Conservation (phyloP, 2,888 invertebrate species). For the Metellina segmentata region DNA sequence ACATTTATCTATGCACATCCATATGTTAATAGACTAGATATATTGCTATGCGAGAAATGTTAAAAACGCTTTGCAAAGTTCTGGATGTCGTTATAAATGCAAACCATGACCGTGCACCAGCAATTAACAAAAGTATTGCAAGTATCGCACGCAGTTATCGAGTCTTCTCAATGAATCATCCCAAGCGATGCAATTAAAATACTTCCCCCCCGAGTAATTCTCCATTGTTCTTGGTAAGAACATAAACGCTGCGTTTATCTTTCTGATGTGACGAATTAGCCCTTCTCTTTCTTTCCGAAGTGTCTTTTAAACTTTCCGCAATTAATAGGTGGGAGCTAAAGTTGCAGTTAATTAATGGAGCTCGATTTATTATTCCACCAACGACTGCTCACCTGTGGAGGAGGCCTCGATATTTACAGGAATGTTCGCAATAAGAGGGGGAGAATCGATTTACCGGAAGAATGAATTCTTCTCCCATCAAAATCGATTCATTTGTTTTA, state of each 20-base stretch:
- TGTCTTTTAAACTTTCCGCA: constrained; percentile 28
- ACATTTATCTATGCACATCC: too few species aligned
- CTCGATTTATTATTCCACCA: not conserved
- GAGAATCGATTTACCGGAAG: not conserved
- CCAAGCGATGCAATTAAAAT: constrained; percentile 59
- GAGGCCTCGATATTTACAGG: not conserved
- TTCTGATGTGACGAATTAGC: constrained; percentile 37
- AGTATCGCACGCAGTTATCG: too few species aligned
- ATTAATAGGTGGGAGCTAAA: not conserved
- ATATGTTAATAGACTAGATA: too few species aligned
- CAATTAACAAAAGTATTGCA: too few species aligned
- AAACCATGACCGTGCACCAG: too few species aligned
- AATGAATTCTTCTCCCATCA: not conserved
- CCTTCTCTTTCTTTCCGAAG: constrained; percentile 37
- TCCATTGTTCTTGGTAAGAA: constrained; percentile 58
- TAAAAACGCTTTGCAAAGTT: not conserved
- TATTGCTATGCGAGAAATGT: not conserved
- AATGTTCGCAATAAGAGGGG: not conserved
- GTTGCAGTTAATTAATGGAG: not conserved
- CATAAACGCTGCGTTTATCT: constrained; percentile 45
- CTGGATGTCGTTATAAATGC: too few species aligned
- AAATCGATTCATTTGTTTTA: not conserved
- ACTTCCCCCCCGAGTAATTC: constrained; percentile 34
- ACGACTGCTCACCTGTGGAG: not conserved
- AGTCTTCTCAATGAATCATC: too few species aligned